Evolutionary conservation across 1,140 invertebrate genomes (phyloP).

Genomic region (Lepidurus packardi): DNA sequence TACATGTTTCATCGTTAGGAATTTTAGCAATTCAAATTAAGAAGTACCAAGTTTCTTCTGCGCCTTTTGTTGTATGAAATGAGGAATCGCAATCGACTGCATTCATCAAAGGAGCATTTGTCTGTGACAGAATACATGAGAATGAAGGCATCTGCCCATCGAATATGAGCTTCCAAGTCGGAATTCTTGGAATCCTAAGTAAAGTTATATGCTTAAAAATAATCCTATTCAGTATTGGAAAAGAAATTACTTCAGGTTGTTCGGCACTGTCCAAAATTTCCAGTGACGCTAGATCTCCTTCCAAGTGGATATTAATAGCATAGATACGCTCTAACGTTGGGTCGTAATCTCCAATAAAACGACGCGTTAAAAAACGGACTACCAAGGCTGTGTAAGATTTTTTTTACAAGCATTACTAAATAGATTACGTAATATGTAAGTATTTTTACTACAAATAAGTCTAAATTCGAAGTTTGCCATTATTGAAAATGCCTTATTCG

Average conservation of each 20-base stretch:
- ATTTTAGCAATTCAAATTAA: not conserved
- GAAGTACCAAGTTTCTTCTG: conserved; percentile 51
- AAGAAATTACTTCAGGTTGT: conserved; percentile 41
- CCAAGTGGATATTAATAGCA: conserved; percentile 64
- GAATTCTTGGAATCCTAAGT: conserved; percentile 51
- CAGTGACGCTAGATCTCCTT: conserved; percentile 66
- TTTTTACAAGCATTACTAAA: not conserved
- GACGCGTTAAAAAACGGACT: conserved; percentile 68
- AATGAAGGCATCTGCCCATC: conserved; percentile 54
- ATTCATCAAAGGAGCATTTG: conserved; percentile 49
- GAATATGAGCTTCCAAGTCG: conserved; percentile 65
- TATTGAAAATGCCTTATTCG: no score
- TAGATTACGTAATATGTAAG: not conserved
- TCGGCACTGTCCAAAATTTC: conserved; percentile 50
- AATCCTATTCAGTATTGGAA: not conserved
- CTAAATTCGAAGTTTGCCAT: no score
- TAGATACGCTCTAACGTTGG: conserved; percentile 71
- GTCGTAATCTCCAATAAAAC: conserved; percentile 81
- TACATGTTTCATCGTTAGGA: conserved; percentile 34
- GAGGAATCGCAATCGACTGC: conserved; percentile 67
- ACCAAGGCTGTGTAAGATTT: conserved; percentile 58
- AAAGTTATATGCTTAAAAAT: conserved; percentile 27
- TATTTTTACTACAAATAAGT: no score
- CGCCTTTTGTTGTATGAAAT: conserved; percentile 69
- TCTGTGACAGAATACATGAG: conserved; percentile 49